Evolutionary conservation across 2,797 vertebrate species (phyloP), one percentile per base, ranked within the genome.

Genomic region (Melanotaenia trifasciata): DNA sequence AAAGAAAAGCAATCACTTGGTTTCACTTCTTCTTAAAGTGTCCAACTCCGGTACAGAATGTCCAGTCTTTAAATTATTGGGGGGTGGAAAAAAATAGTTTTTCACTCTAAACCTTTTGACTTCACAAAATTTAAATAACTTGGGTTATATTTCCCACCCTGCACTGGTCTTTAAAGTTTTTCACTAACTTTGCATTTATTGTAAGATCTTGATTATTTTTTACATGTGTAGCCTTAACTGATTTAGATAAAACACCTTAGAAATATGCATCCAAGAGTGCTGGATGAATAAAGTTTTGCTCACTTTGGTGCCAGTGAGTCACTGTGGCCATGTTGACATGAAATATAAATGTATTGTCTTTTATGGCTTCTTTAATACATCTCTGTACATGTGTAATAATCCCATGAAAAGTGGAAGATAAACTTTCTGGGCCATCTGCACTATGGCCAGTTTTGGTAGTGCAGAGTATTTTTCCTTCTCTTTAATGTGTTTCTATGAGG

Each of bases 371-470:
- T 28, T 28, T 28, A 12, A 38, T n/a, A 67, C 8, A 16, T 51
- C 2, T 64, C 32, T 22, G 3, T 22, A 40, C n/a, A n/a, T 11
- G 6, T 33, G n/a, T 30, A 38, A 53, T 18, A 22, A 66, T 4
- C 66, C 58, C 22, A 75, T 50, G 53, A 66, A 70, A 54, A 36
- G 38, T 26, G 43, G 13, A 65, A 38, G 24, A 73, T 56, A 76
- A 81, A 73, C 35, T 84, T 87, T 81, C n/a, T 66, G 16, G 43
- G n/a, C 54, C 16, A 63, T 73, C 16, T 74, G 32, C 16, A 50
- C 56, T 40, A 28, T 45, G 40, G 11, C 8, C 8, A 57, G 0
- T 71, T 56, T 18, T 67, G 10, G 24, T 58, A 58, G 26, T 22
- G 5, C 18, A 45, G 16, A 47, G 32, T 58, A 30, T 38, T 54